Conservation (phyloP, 2,888 invertebrate genomes). For the Drosophila mayaguana region DNA sequence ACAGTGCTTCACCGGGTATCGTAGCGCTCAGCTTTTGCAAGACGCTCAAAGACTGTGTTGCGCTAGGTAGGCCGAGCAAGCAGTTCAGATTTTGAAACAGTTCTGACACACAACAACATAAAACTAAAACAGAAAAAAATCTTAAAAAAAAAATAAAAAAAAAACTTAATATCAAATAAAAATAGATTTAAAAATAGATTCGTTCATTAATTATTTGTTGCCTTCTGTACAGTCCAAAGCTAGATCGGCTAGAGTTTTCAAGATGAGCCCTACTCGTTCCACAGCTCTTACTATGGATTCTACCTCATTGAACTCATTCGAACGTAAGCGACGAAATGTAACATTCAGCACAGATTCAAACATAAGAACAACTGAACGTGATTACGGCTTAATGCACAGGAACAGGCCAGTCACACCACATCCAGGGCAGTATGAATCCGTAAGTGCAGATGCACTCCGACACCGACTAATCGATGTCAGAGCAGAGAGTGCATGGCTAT, state of each 20-base stretch:
- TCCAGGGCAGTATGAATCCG: background rate
- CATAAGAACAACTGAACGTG: background rate
- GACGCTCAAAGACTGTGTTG: background rate
- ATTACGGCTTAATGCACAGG: background rate
- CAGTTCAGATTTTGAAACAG: background rate
- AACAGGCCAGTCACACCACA: fast-evolving
- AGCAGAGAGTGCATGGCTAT: background rate
- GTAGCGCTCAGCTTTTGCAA: background rate
- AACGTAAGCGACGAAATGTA: background rate
- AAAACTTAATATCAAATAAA: background rate
- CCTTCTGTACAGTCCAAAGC: background rate
- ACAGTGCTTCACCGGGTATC: background rate
- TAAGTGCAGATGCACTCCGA: background rate
- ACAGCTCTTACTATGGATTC: background rate
- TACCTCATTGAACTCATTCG: background rate
- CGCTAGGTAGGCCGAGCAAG: background rate
- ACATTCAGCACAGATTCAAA: no score
- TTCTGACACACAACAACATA: background rate
- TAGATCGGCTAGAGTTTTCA: background rate
- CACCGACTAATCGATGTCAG: background rate
- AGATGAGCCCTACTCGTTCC: background rate
- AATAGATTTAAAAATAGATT: background rate
- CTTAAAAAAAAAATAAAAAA: background rate
- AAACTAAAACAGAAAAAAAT: background rate
- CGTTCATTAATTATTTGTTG: background rate